Evolutionary conservation across 2,113 vertebrate species (phyloP).

Genomic region (Aldabrachelys gigantea): DNA sequence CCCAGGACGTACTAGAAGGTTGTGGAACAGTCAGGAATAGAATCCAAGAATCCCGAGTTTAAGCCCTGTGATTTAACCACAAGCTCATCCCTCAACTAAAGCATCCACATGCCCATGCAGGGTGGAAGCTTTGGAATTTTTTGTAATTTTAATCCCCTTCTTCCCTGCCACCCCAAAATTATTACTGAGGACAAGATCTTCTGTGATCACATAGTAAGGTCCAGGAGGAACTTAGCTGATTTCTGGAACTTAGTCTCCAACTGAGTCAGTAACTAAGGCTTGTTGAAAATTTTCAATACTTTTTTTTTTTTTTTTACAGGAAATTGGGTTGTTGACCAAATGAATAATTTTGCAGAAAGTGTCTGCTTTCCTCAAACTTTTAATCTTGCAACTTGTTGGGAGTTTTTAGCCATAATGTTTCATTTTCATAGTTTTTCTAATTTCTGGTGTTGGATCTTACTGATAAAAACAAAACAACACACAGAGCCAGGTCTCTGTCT

Average conservation of each 20-base stretch:
- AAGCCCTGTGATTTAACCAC: background rate
- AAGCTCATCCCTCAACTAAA: background rate
- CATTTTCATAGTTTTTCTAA: background rate
- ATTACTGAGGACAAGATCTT: background rate
- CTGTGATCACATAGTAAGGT: background rate
- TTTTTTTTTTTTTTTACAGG: too few species aligned
- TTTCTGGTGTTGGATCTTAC: background rate
- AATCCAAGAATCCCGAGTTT: rapidly evolving
- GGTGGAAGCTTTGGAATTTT: background rate
- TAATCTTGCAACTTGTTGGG: background rate
- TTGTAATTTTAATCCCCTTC: background rate
- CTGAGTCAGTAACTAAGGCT: background rate
- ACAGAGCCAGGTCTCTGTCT: background rate
- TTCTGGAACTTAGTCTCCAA: background rate
- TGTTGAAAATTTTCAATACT: background rate
- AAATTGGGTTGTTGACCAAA: background rate
- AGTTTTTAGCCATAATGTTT: background rate
- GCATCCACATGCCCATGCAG: background rate
- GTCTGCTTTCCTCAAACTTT: background rate
- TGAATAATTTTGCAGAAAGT: background rate
- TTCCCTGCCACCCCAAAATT: background rate
- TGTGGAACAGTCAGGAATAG: background rate
- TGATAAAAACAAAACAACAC: background rate
- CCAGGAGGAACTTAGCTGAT: background rate
- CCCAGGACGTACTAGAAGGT: background rate